These are phyloP conservation scores for Albula goreensis DNA, from an alignment of 2,113 vertebrate genomes.

Conservation along the genomic window DNA sequence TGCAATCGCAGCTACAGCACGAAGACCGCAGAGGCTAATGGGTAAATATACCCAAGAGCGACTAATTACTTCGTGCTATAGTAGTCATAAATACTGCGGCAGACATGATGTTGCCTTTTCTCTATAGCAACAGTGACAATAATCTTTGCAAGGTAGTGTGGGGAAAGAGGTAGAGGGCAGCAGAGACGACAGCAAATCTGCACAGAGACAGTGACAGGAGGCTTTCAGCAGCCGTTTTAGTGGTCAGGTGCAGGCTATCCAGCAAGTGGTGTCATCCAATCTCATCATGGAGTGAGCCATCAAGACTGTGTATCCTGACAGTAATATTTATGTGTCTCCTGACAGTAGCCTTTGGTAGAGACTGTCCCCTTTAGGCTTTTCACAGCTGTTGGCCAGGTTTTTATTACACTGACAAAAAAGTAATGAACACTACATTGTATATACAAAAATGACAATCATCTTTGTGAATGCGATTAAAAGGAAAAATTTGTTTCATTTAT, in stretches of 20 bases:
- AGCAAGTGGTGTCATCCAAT: background rate
- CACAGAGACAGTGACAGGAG: background rate
- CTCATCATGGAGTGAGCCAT: background rate
- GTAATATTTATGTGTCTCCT: no score
- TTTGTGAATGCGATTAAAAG: no score
- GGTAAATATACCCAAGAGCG: background rate
- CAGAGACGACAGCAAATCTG: background rate
- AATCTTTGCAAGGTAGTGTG: background rate
- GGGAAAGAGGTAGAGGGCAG: background rate
- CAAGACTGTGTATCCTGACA: no score
- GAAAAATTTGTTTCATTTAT: no score
- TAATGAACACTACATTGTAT: background rate
- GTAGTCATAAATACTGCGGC: background rate
- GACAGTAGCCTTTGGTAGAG: no score
- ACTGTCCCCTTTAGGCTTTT: no score
- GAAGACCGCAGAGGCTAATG: background rate
- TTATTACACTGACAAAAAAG: no score
- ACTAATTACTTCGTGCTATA: constrained; percentile 4
- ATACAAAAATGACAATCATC: background rate
- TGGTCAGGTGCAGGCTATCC: background rate
- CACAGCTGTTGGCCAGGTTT: no score
- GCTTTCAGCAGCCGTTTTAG: background rate
- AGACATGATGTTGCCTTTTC: background rate
- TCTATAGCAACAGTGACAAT: background rate
- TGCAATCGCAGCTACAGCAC: background rate